A percentile compares a stretch with the other conserved stretches of the same genome.
These are phyloP conservation scores for Zophobas morio DNA, from an alignment of 1,140 invertebrate genomes.

Conservation along the genomic window DNA sequence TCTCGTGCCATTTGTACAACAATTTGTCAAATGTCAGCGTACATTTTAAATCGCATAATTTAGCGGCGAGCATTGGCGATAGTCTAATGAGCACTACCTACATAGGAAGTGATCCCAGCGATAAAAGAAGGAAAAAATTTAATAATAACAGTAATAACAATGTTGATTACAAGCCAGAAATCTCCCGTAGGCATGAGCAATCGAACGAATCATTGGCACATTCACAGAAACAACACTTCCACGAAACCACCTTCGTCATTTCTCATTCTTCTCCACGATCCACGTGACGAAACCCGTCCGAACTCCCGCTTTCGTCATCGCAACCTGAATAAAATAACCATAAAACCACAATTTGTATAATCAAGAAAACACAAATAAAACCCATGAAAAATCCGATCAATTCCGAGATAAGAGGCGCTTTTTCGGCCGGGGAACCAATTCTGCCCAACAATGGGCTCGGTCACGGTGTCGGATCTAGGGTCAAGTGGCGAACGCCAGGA, in stretches of 20 bases:
- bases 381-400: constrained; percentile 15
- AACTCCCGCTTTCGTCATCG: neutral
- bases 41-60: constrained; percentile 3
- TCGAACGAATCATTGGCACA: neutral
- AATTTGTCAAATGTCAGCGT: constrained; percentile 32
- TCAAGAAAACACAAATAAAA: constrained; percentile 8
- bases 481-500: too few species aligned
- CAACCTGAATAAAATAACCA: constrained; percentile 6
- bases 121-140: neutral
- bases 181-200: neutral
- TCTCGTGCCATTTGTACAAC: neutral
- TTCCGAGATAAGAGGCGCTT: neutral
- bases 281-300: neutral
- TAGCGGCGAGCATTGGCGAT: neutral
- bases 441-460: too few species aligned
- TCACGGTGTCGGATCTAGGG: too few species aligned
- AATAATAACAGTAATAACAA: too few species aligned
- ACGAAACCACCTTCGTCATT: neutral
- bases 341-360: constrained; percentile 9
- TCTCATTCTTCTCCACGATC: neutral
- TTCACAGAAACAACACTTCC: neutral
- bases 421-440: neutral
- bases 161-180: too few species aligned
- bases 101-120: neutral
- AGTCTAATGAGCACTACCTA: neutral